Conservation (phyloP, 2,888 invertebrate genomes). For the Branchinecta sandiegonensis region DNA sequence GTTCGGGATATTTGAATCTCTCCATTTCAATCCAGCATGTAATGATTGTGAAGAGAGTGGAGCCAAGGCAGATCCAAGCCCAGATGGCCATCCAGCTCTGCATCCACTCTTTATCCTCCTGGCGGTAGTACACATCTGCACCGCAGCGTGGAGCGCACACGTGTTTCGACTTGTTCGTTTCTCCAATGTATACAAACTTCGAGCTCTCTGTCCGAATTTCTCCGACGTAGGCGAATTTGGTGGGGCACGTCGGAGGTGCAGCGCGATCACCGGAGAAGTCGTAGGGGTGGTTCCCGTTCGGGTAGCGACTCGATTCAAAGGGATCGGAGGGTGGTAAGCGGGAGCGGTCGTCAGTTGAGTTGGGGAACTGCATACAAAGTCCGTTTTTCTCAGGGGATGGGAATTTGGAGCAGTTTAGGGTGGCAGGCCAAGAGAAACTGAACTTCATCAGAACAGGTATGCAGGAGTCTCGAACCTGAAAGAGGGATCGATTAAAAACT, state of each 20-base stretch:
- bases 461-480: slow-evolving; percentile 40
- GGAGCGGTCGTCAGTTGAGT: slow-evolving; percentile 27
- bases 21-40: slow-evolving; percentile 36
- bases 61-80: slow-evolving; percentile 53
- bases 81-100: slow-evolving; percentile 61
- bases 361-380: slow-evolving; percentile 56
- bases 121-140: slow-evolving; percentile 50
- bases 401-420: slow-evolving; percentile 61
- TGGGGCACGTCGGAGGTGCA: slow-evolving; percentile 38
- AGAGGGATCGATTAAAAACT: neutral
- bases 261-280: slow-evolving; percentile 1
- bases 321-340: no score
- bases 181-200: neutral
- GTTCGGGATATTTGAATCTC: slow-evolving; percentile 37
- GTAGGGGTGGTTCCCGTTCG: neutral
- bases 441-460: slow-evolving; percentile 49
- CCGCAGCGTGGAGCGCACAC: slow-evolving; percentile 45
- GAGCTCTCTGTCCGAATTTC: slow-evolving; percentile 36
- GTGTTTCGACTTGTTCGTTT: slow-evolving; percentile 26
- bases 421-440: slow-evolving; percentile 50
- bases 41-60: slow-evolving; percentile 34
- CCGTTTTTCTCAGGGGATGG: slow-evolving; percentile 54
- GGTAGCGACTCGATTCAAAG: neutral
- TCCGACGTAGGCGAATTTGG: slow-evolving; percentile 44
- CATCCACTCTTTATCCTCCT: slow-evolving; percentile 50